phyloP scores from a whole-genome alignment of 2,888 invertebrate genomes.

The Campoplex capitator region DNA sequence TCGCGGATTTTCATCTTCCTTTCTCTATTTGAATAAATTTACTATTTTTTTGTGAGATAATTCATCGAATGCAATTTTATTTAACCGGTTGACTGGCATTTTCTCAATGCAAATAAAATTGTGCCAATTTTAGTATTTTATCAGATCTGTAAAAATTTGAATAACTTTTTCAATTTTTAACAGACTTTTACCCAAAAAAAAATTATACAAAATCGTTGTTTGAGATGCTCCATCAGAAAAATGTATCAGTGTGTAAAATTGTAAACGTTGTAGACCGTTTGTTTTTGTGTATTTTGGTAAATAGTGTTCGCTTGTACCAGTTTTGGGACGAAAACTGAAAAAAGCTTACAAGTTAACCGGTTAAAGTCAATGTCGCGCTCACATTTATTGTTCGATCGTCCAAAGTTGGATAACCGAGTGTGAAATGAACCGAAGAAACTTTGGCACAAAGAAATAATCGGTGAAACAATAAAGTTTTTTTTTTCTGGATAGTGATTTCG shows the following conservation, averaged over 20 bases:
- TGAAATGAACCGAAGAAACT: not conserved
- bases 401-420: not conserved
- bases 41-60: not conserved
- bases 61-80: not conserved
- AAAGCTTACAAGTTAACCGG: too few relatives aligned
- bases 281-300: too few relatives aligned
- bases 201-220: too few relatives aligned
- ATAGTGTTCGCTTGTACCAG: too few relatives aligned
- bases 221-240: too few relatives aligned
- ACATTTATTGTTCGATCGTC: not conserved
- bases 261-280: too few relatives aligned
- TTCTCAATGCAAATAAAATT: too few relatives aligned
- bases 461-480: not conserved
- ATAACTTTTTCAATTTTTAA: too few relatives aligned
- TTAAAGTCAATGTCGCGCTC: not conserved
- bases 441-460: not conserved
- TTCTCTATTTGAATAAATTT: not conserved
- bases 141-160: not conserved
- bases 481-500: not conserved
- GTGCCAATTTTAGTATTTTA: too few relatives aligned
- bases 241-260: too few relatives aligned
- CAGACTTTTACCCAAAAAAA: too few relatives aligned
- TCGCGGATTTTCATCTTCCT: constrained; percentile 26
- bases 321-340: too few relatives aligned
- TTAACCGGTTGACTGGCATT: not conserved